These are phyloP conservation scores for Nyctalus aviator DNA, from an alignment of 2,797 vertebrate genomes.

Conservation along the genomic window DNA sequence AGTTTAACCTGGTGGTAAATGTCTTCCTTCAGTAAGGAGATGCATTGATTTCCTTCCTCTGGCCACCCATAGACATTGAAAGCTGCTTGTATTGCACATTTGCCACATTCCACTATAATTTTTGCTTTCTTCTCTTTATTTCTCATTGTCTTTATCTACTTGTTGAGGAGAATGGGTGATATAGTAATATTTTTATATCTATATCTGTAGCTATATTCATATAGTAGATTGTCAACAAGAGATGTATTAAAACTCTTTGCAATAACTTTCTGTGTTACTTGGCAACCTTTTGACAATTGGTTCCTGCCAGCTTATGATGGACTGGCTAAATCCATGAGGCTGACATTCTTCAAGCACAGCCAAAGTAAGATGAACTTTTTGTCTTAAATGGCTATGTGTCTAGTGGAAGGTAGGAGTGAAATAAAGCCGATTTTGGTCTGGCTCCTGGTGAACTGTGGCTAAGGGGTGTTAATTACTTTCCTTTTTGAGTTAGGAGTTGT, in stretches of 20 bases:
- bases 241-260: constrained; percentile 14
- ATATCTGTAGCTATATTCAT: background rate
- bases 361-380: constrained; percentile 33
- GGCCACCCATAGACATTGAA: background rate
- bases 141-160: background rate
- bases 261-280: constrained; percentile 22
- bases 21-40: background rate
- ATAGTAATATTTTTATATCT: background rate
- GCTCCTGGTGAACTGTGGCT: background rate
- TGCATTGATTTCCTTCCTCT: background rate
- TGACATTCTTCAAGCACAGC: constrained; percentile 22
- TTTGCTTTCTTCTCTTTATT: constrained; percentile 24
- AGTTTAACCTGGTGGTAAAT: background rate
- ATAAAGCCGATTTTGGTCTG: background rate
- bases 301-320: background rate
- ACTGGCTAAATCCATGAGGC: background rate
- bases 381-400: constrained; percentile 32
- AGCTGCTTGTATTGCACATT: background rate
- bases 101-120: background rate
- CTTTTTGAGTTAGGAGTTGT: background rate
- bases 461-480: background rate
- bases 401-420: background rate
- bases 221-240: constrained; percentile 3
- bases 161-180: constrained; percentile 28
- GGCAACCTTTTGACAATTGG: background rate